Evolutionary conservation across 2,797 vertebrate species (phyloP), one percentile per base, ranked within the genome.

Genomic region (Tokudaia muenninki): DNA sequence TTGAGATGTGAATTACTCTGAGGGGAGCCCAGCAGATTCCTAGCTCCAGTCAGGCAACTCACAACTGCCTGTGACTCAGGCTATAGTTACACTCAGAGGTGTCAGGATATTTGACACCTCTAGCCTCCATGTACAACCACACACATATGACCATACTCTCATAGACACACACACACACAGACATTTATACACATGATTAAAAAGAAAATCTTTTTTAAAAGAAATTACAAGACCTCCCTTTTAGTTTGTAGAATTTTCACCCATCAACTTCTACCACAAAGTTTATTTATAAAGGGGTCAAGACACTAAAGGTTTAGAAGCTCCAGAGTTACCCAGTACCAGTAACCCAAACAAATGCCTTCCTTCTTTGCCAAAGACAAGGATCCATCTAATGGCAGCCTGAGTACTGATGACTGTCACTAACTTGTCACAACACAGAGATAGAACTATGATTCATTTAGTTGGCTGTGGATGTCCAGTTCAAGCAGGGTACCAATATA

Each of bases 201-300:
- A 57, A 14, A 63, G 59, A 63, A 78, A 84, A 34, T 65, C 8
- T 31, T 84, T 86, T 89, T 75, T 67, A 2, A 52, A 95, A 77
- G 91, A 97, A 95, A 94, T 92, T 61, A 2, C 11, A 96, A 94
- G 94, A 67, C 87, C 10, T 90, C 37, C 47, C 81, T 95, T 87
- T 44, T 12, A 84, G 9, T 79, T 37, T 84, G 82, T 41, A 93
- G 70, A 82, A 86, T 92, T 83, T 86, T 95, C 5, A 75, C n/a
- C 55, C 87, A 44, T 92, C 57, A 91, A 81, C 87, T 96, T 84
- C 87, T 93, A 94, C 19, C 16, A 7, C 72, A 91, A 91, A 92
- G 55, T 90, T 3, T 50, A 90, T 92, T 96, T 84, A 63, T 59
- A 94, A 95, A 74, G 79, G 95, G 94, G 80, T 91, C 29, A 79